Base-by-base conservation (phyloP, 2,888 invertebrate species). In the Sipha maydis region DNA sequence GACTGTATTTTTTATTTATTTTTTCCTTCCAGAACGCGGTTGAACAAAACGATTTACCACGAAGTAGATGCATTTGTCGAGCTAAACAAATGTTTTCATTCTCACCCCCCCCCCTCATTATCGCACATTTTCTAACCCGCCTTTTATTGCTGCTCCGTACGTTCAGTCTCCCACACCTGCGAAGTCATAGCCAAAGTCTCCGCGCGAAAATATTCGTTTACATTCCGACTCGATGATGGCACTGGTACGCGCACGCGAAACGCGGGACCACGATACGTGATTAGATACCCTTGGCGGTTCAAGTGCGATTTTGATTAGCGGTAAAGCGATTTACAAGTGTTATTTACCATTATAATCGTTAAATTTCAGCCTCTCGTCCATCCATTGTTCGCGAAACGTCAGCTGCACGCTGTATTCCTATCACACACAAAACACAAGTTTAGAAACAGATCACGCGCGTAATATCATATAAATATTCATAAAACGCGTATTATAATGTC, bases 391-490 rank as follows among this genome's bases (percentile, higher is more conserved):
- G 92, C 98, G 95, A 94, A 99, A 98, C 91, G 98, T 98, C 92
- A 99, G 94, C 93, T 98, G 98, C 91, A 98, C 98, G 92, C 97
- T 98, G 94, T 98, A 99, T 94, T 99, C 98, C 97, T 97, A 94
- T 25, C 54, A 82, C 88, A 88, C 75, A 69, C 19, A 80, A 82
- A 88, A 76, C 31, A 88, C 67, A 88, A 41, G 61, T 80, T 88
- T 76, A 88, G 75, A 78, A 38, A 84, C n/a, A 54, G 69, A 28
- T 61, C 4, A 41, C 38, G 7, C 5, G 21, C 3, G 25, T 38
- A 7, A 34, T 21, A 73, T 8, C 4, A 28, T 48, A 48, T 48
- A 48, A 1, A 9, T 41, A 41, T 8, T 1, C 41, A 41, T 48
- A 14, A 14, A 14, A 48, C 14, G 11, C 14, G 48, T 11, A 14